Evolutionary conservation across 2,113 vertebrate genomes (phyloP), one percentile per base, ranked within the genome.

Genomic region (Steatornis caripensis): DNA sequence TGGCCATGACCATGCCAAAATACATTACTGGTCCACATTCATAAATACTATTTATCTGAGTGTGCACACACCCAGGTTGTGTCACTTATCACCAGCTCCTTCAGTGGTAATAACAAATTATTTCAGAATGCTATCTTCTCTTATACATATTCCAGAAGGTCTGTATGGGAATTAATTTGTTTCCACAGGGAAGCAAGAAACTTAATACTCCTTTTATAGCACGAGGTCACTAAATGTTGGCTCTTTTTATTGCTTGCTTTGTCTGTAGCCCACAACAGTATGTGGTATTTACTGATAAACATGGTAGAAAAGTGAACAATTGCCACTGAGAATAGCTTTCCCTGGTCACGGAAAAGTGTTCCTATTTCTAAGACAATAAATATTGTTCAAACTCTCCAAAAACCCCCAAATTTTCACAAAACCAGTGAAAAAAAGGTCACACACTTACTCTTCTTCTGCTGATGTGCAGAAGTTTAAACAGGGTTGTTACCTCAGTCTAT

Each of bases 1-100:
- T 5, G 19, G 13, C 12, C 19, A 13, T 32, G 21, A 45, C 26
- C 0, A 0, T 32, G 48, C 53, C 1, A 2, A 87, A 82, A 58
- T 54, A 65, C 14, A 30, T 72, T 71, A 36, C 26, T 53, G 15
- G 46, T 39, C 53, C 53, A 24, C 7, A 5, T 11, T 80, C 55
- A 49, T 26, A 51, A 57, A 62, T 15, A 37, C 26, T 26, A 2
- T 15, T 5, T 36, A n/a, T 83, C 23, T 48, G 18, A 51, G 36
- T 3, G 1, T 34, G 24, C 39, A 61, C 21, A 22, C 11, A 20
- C 9, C 3, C 37, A 57, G 10, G 4, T 26, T 68, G 9, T 23
- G 43, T 61, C 57, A 32, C 10, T 79, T 64, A 76, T 23, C 41
- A 27, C 30, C 46, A 43, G 12, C 57, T 53, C 13, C 32, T 75